Evolutionary conservation across 2,797 vertebrate species (phyloP).

Genomic region (Rallus crepitans): DNA sequence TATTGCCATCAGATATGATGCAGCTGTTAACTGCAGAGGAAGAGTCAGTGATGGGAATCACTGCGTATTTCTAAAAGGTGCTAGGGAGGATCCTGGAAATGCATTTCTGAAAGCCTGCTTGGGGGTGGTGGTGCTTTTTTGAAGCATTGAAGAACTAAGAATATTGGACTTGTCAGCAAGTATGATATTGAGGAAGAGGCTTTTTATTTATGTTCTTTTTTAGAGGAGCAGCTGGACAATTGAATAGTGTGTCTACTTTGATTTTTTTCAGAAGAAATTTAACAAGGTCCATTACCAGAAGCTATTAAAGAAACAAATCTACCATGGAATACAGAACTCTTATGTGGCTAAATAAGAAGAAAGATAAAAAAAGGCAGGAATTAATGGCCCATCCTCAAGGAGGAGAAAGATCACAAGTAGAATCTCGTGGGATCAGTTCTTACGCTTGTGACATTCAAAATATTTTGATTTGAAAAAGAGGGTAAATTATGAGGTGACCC

Average conservation of each 20-base stretch:
- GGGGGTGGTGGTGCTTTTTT: neutral
- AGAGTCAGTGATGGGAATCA: neutral
- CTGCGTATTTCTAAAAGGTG: neutral
- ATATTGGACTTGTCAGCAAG: neutral
- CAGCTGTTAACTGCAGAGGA: neutral
- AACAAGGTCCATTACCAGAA: constrained; percentile 25
- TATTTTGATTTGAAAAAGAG: neutral
- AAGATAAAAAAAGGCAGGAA: neutral
- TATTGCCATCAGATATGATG: neutral
- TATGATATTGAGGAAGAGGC: neutral
- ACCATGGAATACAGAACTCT: constrained; percentile 19
- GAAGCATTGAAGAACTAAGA: neutral
- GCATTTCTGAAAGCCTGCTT: neutral
- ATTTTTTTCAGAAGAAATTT: constrained; percentile 39
- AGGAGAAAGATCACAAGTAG: neutral
- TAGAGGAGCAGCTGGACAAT: neutral
- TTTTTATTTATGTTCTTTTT: neutral
- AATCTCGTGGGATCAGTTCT: neutral
- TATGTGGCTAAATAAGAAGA: neutral
- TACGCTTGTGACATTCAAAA: neutral
- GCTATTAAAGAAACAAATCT: constrained; percentile 43
- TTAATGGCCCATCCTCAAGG: constrained; percentile 19
- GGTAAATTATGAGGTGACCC: neutral
- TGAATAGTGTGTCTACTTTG: neutral
- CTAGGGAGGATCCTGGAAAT: neutral